phyloP scores from a whole-genome alignment of 2,888 invertebrate genomes.

The Mythimna pallens region DNA sequence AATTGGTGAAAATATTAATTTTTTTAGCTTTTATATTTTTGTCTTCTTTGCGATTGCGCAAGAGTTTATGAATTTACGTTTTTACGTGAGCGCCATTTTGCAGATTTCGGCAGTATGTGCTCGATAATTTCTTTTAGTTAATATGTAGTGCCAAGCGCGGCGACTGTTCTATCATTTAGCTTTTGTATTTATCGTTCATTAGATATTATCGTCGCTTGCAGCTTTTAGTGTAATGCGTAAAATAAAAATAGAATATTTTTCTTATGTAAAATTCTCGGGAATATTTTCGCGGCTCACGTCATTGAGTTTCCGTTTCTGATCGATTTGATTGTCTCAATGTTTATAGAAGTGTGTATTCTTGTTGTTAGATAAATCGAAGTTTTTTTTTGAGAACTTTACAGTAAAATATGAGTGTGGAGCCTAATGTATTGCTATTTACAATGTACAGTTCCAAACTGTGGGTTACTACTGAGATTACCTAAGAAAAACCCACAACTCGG shows the following conservation, averaged over 20 bases:
- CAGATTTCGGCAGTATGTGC: conserved; percentile 35
- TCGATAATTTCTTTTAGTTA: conserved; percentile 56
- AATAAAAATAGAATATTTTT: conserved; percentile 30
- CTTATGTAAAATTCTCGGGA: conserved; percentile 17
- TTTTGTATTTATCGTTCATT: conserved; percentile 53
- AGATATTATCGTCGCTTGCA: conserved; percentile 20
- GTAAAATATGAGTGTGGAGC: too few relatives aligned
- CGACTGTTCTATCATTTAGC: conserved; percentile 42
- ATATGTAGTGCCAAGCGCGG: conserved; percentile 51
- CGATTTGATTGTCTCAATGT: conserved; percentile 30
- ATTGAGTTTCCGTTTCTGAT: conserved; percentile 37
- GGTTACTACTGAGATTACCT: background rate
- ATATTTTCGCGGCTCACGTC: conserved; percentile 27
- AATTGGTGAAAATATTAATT: conserved; percentile 20
- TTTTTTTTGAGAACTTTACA: background rate
- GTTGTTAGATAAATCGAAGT: background rate
- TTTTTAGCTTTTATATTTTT: conserved; percentile 25
- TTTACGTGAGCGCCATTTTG: conserved; percentile 48
- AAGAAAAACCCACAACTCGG: background rate
- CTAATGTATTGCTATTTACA: background rate
- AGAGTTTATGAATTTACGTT: conserved; percentile 47
- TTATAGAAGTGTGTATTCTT: conserved; percentile 19
- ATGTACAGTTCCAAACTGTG: background rate
- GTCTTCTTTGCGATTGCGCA: conserved; percentile 50
- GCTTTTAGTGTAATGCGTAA: conserved; percentile 50